These are phyloP conservation scores for Micrasema minimum DNA, from an alignment of 1,140 invertebrate species.

Conservation along the genomic window DNA sequence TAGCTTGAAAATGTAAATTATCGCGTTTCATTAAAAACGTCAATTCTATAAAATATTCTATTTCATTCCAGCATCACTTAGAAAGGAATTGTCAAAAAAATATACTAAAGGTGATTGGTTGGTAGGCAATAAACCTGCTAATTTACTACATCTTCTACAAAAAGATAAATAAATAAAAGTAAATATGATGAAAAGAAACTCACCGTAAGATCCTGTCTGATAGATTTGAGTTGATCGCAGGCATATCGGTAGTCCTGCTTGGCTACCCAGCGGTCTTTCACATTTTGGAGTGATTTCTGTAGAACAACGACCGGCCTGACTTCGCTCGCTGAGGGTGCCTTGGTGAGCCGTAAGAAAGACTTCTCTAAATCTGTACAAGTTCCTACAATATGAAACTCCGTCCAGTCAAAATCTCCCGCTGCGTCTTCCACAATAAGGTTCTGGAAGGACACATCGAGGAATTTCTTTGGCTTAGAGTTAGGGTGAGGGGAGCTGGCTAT, in stretches of 20 bases:
- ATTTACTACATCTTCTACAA: too few species aligned
- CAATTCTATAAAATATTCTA: too few species aligned
- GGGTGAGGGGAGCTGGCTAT: conserved; percentile 62
- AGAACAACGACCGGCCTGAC: conserved; percentile 91
- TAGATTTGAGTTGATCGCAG: conserved; percentile 98
- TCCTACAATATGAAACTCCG: conserved; percentile 90
- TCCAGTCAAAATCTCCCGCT: conserved; percentile 79
- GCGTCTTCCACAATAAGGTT: conserved; percentile 68
- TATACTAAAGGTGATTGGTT: too few species aligned
- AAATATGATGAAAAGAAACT: conserved; percentile 30
- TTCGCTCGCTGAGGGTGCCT: conserved; percentile 92
- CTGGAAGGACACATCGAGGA: conserved; percentile 57
- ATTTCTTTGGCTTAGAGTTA: conserved; percentile 58
- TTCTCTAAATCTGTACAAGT: conserved; percentile 94
- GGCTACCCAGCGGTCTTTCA: conserved; percentile 89
- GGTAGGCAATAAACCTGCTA: too few species aligned
- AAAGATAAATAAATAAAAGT: too few species aligned
- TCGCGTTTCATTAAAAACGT: too few species aligned
- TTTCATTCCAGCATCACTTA: too few species aligned
- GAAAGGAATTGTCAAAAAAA: too few species aligned
- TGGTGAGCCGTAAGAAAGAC: conserved; percentile 92
- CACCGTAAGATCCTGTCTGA: conserved; percentile 97
- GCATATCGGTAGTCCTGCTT: conserved; percentile 95
- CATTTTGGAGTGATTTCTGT: conserved; percentile 84
- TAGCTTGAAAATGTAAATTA: too few species aligned